phyloP scores from a whole-genome alignment of 2,113 vertebrate species.

The Acrocephalus arundinaceus region DNA sequence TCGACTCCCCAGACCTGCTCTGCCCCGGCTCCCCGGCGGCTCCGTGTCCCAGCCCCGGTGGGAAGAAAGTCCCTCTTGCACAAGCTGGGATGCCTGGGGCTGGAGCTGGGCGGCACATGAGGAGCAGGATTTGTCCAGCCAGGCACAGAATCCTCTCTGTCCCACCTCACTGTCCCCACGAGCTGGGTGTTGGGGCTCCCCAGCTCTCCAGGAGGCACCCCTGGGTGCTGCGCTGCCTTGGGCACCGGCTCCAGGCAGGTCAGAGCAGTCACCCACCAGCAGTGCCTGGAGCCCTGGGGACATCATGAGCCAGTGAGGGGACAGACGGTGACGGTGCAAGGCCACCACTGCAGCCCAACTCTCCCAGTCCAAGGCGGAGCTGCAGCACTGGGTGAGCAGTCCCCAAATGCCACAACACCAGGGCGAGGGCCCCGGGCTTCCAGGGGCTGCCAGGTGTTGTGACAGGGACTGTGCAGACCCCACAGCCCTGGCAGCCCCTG shows the following conservation, averaged over 20 bases:
- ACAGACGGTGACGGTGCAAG: accelerated
- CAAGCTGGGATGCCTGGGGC: accelerated
- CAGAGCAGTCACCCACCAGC: not conserved
- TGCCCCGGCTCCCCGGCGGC: accelerated
- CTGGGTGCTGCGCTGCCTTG: not conserved
- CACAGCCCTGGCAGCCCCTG: not conserved
- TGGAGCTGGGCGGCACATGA: not conserved
- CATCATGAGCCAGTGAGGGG: accelerated
- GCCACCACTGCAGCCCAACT: not conserved
- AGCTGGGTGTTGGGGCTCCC: accelerated
- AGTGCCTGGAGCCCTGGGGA: not conserved
- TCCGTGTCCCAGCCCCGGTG: accelerated
- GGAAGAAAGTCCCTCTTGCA: not conserved
- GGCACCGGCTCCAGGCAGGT: not conserved
- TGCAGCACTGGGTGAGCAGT: accelerated
- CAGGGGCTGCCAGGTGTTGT: not conserved
- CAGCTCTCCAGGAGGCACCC: not conserved
- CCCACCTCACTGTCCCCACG: accelerated
- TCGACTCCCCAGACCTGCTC: not conserved
- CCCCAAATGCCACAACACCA: accelerated
- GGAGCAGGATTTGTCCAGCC: not conserved
- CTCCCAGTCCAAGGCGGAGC: not conserved
- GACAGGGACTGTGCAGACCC: not conserved
- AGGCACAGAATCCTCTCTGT: accelerated
- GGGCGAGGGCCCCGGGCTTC: accelerated